phyloP scores from a whole-genome alignment of 2,888 invertebrate species.

The Germaria angustata region DNA sequence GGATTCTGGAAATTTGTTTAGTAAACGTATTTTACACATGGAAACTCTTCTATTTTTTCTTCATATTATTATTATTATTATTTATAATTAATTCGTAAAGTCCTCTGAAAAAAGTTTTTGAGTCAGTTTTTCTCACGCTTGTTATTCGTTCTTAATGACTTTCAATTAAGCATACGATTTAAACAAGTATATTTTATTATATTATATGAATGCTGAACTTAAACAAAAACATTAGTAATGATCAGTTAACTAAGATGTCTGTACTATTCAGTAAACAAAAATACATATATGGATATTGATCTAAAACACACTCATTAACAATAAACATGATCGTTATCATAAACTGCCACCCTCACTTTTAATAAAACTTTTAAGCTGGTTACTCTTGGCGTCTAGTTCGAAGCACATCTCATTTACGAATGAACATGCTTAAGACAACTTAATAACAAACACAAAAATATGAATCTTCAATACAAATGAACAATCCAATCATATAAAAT shows the following conservation, averaged over 20 bases:
- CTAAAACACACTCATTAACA: slow-evolving; percentile 2
- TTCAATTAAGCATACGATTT: slow-evolving; percentile 30
- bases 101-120: background rate
- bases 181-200: slow-evolving; percentile 12
- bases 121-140: slow-evolving; percentile 18
- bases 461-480: background rate
- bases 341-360: slow-evolving; percentile 37
- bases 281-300: slow-evolving; percentile 35
- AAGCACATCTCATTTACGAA: too few relatives aligned
- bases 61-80: too few relatives aligned
- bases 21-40: too few relatives aligned
- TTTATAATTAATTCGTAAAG: too few relatives aligned
- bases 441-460: background rate
- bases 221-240: slow-evolving; percentile 57
- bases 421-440: background rate
- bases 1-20: too few relatives aligned
- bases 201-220: background rate
- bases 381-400: background rate
- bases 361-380: background rate
- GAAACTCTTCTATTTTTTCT: too few relatives aligned
- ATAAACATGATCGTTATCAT: slow-evolving; percentile 29
- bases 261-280: background rate
- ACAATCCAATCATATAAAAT: background rate
- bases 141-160: background rate
- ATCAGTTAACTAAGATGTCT: slow-evolving; percentile 41